phyloP scores from a whole-genome alignment of 2,113 vertebrate genomes.

The Haemorhous mexicanus region DNA sequence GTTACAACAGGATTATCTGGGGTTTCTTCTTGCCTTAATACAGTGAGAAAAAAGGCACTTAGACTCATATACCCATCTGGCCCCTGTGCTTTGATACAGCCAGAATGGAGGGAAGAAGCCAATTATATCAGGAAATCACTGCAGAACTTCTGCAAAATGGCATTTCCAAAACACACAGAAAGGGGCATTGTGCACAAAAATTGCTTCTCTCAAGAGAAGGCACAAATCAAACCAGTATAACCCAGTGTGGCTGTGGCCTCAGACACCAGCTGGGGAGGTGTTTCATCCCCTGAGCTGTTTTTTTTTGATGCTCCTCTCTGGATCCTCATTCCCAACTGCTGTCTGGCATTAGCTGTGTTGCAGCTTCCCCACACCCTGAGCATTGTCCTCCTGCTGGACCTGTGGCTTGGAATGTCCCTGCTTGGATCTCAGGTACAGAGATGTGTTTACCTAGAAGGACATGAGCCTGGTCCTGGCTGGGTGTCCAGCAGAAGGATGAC shows the following conservation, averaged over 20 bases:
- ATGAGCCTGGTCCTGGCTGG: not conserved
- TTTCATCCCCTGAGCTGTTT: not conserved
- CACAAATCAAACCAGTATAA: not conserved
- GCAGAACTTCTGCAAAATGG: constrained; percentile 1
- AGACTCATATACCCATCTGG: not conserved
- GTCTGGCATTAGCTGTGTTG: no score
- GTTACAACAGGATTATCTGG: constrained; percentile 40
- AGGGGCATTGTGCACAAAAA: not conserved
- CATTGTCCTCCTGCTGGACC: not conserved
- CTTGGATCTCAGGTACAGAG: not conserved
- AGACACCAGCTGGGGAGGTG: not conserved
- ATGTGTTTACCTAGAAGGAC: not conserved
- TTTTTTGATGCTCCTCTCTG: not conserved
- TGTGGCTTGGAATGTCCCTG: accelerated
- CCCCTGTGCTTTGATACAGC: not conserved
- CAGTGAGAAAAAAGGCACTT: constrained; percentile 22
- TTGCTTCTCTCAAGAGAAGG: not conserved
- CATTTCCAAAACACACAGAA: not conserved
- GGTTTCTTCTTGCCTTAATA: constrained; percentile 10
- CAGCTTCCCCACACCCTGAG: not conserved
- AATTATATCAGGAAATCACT: not conserved
- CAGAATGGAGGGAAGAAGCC: not conserved
- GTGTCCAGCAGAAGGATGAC: not conserved
- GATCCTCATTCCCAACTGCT: not conserved
- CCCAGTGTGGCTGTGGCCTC: not conserved